Base-by-base conservation (phyloP, 2,888 invertebrate species). In the Pollenia griseotomentosa region DNA sequence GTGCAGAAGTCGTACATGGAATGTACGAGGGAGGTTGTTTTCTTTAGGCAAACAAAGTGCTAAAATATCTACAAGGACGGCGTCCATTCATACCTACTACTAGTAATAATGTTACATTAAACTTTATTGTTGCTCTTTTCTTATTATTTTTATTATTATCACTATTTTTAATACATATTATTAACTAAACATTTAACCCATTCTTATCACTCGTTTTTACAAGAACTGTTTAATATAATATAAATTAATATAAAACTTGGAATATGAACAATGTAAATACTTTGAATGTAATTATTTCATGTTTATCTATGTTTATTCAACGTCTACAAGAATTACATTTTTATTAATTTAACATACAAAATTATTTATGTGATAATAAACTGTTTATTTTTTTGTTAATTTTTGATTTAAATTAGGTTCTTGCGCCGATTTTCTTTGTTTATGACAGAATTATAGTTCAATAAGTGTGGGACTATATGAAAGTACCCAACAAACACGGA, bases 121-220 rank as follows among this genome's bases (percentile, higher is more conserved):
- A 19, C 16, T 51, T 51, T 51, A 14, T 61, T 61, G 19, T 23
- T 77, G 23, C 12, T 44, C 42, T 51, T 19, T 74, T 59, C 9
- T 19, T 81, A 10, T 23, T 82, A 23, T 78, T 83, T 48, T 71
- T 83, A 70, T 77, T n/a, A 12, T 19, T 70, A 61, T 70, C 19
- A 12, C 48, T 78, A 48, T 65, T 71, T 33, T 79, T 79, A 63
- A 9, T 59, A 12, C 40, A 42, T 40, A 46, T 14, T 23, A 23
- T 59, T 73, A 44, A 73, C 14, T 75, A 51, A 75, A 61, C 33
- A 77, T 75, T 63, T 71, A 70, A 77, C 63, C 70, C 83, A 70
- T 77, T 70, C 83, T 83, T 83, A 71, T 83, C 77, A 71, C 63
- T 59, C 48, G 12, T 66, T 46, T 53, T 68, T 51, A 14, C 46